phyloP scores from a whole-genome alignment of 2,113 vertebrate species.

The Corythoichthys haematopterus region DNA sequence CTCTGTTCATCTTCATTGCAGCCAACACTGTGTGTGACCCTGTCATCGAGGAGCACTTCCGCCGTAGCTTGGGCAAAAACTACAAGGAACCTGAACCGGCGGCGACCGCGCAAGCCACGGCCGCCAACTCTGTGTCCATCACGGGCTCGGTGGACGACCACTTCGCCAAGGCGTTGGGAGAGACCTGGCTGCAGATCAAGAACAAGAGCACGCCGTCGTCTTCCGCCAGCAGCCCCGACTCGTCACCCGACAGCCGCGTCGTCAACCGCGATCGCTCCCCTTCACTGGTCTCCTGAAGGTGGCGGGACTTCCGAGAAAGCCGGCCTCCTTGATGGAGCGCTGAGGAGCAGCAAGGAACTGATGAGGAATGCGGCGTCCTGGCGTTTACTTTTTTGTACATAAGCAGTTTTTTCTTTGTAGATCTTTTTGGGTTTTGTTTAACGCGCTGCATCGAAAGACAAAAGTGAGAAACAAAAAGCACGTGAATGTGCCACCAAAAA shows the following conservation, averaged over 20 bases:
- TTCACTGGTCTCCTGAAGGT: constrained; percentile 87
- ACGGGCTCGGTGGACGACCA: constrained; percentile 97
- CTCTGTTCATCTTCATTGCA: constrained; percentile 28
- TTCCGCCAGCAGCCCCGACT: constrained; percentile 76
- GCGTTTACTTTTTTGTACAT: constrained; percentile 73
- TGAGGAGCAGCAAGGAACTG: constrained; percentile 47
- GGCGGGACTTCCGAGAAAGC: constrained; percentile 25
- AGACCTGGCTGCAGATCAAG: constrained; percentile 97
- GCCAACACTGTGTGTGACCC: constrained; percentile 86
- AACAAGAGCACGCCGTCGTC: constrained; percentile 81
- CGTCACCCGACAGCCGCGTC: constrained; percentile 87
- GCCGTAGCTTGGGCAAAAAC: constrained; percentile 94
- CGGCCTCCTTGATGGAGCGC: constrained; percentile 48
- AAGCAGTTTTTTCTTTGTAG: constrained; percentile 35
- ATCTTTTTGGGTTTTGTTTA: constrained; percentile 43
- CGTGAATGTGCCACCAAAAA: constrained; percentile 93
- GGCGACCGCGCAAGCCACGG: constrained; percentile 33
- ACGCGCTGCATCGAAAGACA: constrained; percentile 68
- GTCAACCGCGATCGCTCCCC: constrained; percentile 93
- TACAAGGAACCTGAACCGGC: constrained; percentile 92
- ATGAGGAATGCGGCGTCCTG: constrained; percentile 27
- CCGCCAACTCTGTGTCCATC: constrained; percentile 95
- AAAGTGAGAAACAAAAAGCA: constrained; percentile 65
- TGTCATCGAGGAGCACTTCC: constrained; percentile 97
- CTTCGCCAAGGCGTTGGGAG: constrained; percentile 97